Base-by-base conservation (phyloP, 1,140 invertebrate genomes). In the Fopius arisanus region DNA sequence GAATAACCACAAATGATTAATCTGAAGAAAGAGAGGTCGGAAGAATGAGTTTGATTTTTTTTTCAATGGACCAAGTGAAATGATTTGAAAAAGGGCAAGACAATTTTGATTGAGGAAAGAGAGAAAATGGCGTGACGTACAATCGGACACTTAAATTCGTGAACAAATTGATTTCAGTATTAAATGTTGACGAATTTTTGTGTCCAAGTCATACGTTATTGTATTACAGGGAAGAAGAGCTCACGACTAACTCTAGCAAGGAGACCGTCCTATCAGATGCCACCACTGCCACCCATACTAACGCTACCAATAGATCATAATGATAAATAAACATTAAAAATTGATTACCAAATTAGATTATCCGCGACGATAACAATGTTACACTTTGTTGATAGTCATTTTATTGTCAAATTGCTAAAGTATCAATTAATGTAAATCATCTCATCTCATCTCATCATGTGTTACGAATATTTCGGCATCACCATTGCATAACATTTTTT, bases 201-300 rank as follows among this genome's bases (percentile, higher is more conserved):
- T 83, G 75, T 82, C 82, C 79, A 85, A 84, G 82, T 84, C n/a
- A 87, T 26, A 84, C 81, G 72, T 86, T 87, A 68, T 86, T 86
- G 75, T 86, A 83, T 87, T 87, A 70, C 85, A 87, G 86, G 86
- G 84, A 86, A 82, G 84, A 87, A 81, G 85, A 86, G 80, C 82
- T 86, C 82, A 78, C 85, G 77, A 85, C 83, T 84, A 84, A 87
- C 78, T 86, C 83, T 86, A 87, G 86, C 86, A 86, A 80, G 81
- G 85, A 87, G 82, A 87, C 85, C 75, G 81, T 86, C 78, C 82
- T 87, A 83, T 86, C 84, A 78, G 83, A 86, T 78, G 82, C 80
- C 81, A 83, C 83, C 75, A 86, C 83, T 84, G 83, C 79, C 83
- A 86, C 83, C 82, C 79, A 84, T 84, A 81, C 78, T 76, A 79